Base-by-base conservation (phyloP, 2,113 vertebrate species). In the Amblyopsis rosae region DNA sequence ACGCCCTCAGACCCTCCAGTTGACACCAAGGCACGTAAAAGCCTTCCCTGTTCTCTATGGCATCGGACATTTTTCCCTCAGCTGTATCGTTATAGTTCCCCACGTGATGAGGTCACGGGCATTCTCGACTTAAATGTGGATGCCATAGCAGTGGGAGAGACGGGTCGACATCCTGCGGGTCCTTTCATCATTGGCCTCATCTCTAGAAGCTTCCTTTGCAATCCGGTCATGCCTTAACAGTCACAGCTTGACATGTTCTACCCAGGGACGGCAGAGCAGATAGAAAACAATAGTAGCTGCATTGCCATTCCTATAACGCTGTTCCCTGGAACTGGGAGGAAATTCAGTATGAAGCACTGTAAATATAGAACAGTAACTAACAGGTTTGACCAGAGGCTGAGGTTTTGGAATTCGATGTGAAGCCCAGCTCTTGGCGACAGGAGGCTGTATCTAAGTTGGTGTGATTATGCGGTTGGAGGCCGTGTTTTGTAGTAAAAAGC, bases 81-180 rank as follows among this genome's bases (percentile, higher is more conserved):
- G 33, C 11, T 68, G 66, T 61, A 59, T 65, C 66, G 60, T 65
- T 64, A 77, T 79, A 74, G 67, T 68, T 76, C 59, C 84, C 74
- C 87, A 81, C 86, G 85, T 90, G 88, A 91, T 84, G 75, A 79
- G 73, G 81, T 77, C 74, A 75, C 75, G 79, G 80, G 88, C 74
- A 26, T 81, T 82, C 78, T 83, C 79, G 69, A 82, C 77, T 77
- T 89, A 87, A 91, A 91, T 88, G 82, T 17, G 46, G 67, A 78
- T 86, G 75, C 77, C 81, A 82, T 79, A 67, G 7, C 72, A 69
- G 69, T 73, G 76, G 75, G 68, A 80, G 84, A 79, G 70, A 17
- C 79, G 81, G 85, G 87, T 86, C 85, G 72, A 87, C 77, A 90
- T 86, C 87, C 81, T 84, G 84, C 66, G 9, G 79, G 54, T 69